phyloP scores from a whole-genome alignment of 2,888 invertebrate genomes.

The Apamea crenata region DNA sequence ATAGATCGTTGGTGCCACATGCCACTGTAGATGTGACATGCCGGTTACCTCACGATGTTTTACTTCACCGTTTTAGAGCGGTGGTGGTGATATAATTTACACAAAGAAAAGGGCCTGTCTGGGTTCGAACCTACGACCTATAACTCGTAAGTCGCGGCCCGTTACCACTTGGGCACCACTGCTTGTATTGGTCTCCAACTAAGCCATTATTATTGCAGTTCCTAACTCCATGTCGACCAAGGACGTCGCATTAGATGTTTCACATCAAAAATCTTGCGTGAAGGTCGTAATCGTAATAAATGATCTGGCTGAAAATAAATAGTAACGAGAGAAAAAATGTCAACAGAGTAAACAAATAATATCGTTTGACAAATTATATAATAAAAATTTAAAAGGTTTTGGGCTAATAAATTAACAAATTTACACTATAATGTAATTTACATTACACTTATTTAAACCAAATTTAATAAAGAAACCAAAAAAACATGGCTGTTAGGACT shows the following conservation, averaged over 20 bases:
- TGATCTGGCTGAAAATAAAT: slow-evolving; percentile 21
- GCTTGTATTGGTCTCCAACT: no score
- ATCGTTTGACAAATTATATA: not conserved
- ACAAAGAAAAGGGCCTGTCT: not conserved
- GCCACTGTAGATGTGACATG: not conserved
- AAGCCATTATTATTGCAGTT: no score
- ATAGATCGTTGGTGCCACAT: not conserved
- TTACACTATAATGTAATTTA: slow-evolving; percentile 35
- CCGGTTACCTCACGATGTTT: not conserved
- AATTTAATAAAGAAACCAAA: slow-evolving; percentile 52
- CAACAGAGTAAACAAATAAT: slow-evolving; percentile 27
- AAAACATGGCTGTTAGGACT: slow-evolving; percentile 81
- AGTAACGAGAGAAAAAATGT: not conserved
- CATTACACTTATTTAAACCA: slow-evolving; percentile 36
- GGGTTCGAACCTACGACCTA: no score
- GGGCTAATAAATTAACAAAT: slow-evolving; percentile 19
- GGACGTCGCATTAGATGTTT: not conserved
- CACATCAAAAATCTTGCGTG: not conserved
- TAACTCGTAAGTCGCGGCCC: no score
- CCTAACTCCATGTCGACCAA: no score
- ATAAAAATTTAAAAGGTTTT: not conserved
- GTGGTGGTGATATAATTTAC: not conserved
- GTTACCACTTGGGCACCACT: no score
- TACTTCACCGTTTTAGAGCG: not conserved
- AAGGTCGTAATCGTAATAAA: not conserved